phyloP scores from a whole-genome alignment of 2,797 vertebrate species.

The Megalops cyprinoides region DNA sequence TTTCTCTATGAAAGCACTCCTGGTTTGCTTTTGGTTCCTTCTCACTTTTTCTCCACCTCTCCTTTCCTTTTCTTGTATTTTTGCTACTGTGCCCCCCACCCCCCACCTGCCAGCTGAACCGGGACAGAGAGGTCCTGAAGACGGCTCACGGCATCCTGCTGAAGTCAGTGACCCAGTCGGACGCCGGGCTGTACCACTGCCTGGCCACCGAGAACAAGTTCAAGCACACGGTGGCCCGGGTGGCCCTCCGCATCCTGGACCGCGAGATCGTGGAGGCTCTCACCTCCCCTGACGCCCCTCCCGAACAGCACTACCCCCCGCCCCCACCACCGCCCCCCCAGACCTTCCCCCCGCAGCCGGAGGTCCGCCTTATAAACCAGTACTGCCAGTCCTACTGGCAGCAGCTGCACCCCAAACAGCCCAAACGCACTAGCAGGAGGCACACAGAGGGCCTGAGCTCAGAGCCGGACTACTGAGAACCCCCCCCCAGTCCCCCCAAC shows the following conservation, averaged over 20 bases:
- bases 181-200: slow-evolving; percentile 79
- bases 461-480: slow-evolving; percentile 18
- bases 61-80: no score
- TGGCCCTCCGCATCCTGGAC: slow-evolving; percentile 76
- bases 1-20: no score
- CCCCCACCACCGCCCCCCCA: slow-evolving; percentile 33
- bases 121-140: slow-evolving; percentile 68
- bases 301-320: slow-evolving; percentile 33
- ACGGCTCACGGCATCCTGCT: slow-evolving; percentile 78
- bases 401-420: slow-evolving; percentile 65
- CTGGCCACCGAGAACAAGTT: slow-evolving; percentile 82
- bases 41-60: not conserved
- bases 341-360: slow-evolving; percentile 67
- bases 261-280: slow-evolving; percentile 79
- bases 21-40: not conserved
- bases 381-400: slow-evolving; percentile 83
- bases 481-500: not conserved
- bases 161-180: slow-evolving; percentile 75
- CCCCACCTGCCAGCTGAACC: slow-evolving; percentile 65
- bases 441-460: slow-evolving; percentile 71
- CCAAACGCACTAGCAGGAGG: slow-evolving; percentile 70
- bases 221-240: slow-evolving; percentile 77
- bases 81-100: no score
- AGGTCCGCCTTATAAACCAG: slow-evolving; percentile 79
- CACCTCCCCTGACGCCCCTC: slow-evolving; percentile 65